Percentiles rank a stretch among this genome's conserved stretches.
Conservation (phyloP, 2,113 vertebrate genomes). For the Eira barbara region DNA sequence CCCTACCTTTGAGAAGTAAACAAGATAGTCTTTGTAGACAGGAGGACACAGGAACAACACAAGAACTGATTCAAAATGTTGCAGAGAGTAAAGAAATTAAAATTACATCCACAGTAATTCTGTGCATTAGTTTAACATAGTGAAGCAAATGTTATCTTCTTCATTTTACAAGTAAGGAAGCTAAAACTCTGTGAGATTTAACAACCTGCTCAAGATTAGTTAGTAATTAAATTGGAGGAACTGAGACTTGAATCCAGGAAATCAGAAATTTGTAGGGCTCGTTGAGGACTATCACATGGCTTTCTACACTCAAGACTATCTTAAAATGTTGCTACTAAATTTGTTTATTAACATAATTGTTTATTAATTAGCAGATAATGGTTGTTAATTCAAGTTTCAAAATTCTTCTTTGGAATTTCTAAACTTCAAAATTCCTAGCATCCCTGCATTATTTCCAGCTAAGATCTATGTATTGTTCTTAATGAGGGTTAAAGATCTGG, state of each 20-base stretch:
- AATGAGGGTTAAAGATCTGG: neutral
- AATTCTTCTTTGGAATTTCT: neutral
- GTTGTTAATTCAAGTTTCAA: neutral
- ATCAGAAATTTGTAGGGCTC: neutral
- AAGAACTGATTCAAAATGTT: neutral
- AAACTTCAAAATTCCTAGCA: neutral
- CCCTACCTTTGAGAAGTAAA: neutral
- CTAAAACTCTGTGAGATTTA: conserved; percentile 25
- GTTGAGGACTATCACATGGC: neutral
- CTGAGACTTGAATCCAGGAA: conserved; percentile 34
- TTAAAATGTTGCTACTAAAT: neutral
- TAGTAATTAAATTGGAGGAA: conserved; percentile 32
- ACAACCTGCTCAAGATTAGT: conserved; percentile 2
- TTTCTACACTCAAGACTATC: neutral
- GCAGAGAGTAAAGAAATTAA: neutral
- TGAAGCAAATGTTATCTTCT: neutral
- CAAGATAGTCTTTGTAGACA: neutral
- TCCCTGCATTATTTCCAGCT: neutral
- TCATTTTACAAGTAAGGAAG: conserved; percentile 16
- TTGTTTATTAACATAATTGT: neutral
- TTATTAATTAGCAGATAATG: neutral
- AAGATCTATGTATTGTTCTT: neutral
- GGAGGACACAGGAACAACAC: neutral
- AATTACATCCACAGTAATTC: neutral
- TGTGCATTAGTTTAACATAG: neutral